phyloP scores from a whole-genome alignment of 2,888 invertebrate genomes.

The Rosalia funebris region DNA sequence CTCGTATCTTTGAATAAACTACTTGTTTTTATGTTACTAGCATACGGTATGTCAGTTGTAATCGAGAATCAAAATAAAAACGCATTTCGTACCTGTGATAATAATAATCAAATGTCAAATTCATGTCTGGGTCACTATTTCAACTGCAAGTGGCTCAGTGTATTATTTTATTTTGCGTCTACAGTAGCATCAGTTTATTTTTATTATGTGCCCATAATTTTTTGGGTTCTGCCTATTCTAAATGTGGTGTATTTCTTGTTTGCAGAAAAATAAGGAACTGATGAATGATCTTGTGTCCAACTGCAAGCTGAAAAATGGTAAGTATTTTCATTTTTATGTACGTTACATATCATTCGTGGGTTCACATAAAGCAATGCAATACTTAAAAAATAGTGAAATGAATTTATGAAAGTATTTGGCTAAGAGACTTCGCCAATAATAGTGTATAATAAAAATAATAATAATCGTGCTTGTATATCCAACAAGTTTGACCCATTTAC shows the following conservation, averaged over 20 bases:
- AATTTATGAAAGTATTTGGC: too few species aligned
- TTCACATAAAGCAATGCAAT: too few species aligned
- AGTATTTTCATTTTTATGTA: too few species aligned
- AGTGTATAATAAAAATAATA: too few species aligned
- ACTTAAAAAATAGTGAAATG: too few species aligned
- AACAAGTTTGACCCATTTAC: too few species aligned
- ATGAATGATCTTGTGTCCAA: conserved; percentile 78
- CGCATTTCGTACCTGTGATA: neutral
- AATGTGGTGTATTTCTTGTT: conserved; percentile 58
- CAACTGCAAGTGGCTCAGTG: neutral
- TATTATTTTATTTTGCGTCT: neutral
- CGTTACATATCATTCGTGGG: too few species aligned
- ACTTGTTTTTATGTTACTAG: neutral
- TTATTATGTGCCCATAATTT: too few species aligned
- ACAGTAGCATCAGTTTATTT: neutral
- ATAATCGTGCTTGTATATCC: too few species aligned
- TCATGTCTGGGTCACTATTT: conserved; percentile 2
- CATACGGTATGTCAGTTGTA: neutral
- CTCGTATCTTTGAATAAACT: conserved; percentile 2
- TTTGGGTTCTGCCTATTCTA: neutral
- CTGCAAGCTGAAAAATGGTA: conserved; percentile 75
- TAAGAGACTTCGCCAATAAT: too few species aligned
- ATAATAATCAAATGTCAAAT: conserved; percentile 1
- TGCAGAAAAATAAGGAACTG: conserved; percentile 80
- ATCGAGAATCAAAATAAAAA: neutral